These are phyloP conservation scores for Psophia crepitans DNA, from an alignment of 2,113 vertebrate species.

Conservation along the genomic window DNA sequence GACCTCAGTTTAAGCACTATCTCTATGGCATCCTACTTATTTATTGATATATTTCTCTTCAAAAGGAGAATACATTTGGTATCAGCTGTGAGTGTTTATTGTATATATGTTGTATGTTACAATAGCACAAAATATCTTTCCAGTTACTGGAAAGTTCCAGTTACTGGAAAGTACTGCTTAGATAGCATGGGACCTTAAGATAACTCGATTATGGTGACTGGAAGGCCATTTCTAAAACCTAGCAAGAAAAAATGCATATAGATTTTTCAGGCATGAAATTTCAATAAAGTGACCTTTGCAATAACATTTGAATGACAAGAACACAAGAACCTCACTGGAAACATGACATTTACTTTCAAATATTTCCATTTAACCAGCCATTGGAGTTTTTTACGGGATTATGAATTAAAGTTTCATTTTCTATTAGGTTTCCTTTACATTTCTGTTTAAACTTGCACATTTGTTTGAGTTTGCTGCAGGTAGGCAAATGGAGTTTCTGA, in stretches of 20 bases:
- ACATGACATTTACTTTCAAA: background rate
- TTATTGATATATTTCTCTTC: background rate
- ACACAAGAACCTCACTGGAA: background rate
- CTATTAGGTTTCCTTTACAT: background rate
- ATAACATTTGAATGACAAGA: background rate
- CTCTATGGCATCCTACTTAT: background rate
- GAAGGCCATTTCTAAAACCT: background rate
- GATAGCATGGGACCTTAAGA: background rate
- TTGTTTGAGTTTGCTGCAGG: background rate
- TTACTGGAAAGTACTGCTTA: background rate
- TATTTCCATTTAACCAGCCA: background rate
- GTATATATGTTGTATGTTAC: background rate
- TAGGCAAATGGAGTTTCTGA: background rate
- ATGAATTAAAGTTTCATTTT: background rate
- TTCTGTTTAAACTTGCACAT: background rate
- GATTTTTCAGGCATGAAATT: constrained; percentile 8
- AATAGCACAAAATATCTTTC: background rate
- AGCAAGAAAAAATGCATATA: background rate
- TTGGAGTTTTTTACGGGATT: background rate
- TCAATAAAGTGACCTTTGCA: constrained; percentile 6
- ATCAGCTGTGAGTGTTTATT: background rate
- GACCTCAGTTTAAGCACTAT: background rate
- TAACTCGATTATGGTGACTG: background rate
- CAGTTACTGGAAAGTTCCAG: background rate
- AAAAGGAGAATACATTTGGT: background rate